Conservation (phyloP, 2,888 invertebrate species). For the Athrips mouffetella region DNA sequence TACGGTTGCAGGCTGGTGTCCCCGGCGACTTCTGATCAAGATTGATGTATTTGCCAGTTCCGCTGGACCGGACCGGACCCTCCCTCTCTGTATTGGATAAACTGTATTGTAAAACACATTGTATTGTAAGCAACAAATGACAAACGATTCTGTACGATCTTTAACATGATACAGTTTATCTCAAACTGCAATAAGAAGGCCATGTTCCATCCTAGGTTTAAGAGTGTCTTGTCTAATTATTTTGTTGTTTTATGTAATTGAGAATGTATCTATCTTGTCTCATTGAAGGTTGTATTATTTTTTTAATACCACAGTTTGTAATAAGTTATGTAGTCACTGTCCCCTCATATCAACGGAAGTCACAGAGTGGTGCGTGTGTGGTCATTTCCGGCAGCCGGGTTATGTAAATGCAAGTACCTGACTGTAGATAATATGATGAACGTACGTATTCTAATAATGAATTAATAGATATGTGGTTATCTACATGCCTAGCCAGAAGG, state of each 20-base stretch:
- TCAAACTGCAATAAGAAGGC: too few species aligned
- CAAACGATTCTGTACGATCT: too few species aligned
- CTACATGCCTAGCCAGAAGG: too few species aligned
- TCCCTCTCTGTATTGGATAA: constrained; percentile 11
- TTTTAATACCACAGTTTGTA: neutral
- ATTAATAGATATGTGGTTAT: too few species aligned
- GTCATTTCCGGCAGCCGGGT: neutral
- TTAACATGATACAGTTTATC: too few species aligned
- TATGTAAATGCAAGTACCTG: constrained; percentile 1
- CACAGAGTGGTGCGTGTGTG: neutral
- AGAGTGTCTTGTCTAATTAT: too few species aligned
- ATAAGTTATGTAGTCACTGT: neutral
- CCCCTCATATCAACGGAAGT: neutral
- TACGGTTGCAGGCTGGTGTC: constrained; percentile 35
- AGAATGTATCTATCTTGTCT: too few species aligned
- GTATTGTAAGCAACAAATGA: neutral
- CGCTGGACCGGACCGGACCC: constrained; percentile 18
- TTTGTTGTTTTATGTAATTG: too few species aligned
- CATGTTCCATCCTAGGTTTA: too few species aligned
- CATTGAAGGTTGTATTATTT: neutral
- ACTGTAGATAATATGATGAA: neutral
- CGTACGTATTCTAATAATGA: too few species aligned
- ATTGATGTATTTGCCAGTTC: constrained; percentile 56
- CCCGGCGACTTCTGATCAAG: constrained; percentile 61
- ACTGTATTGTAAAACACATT: neutral